Percentiles rank a stretch among this genome's conserved stretches.
phyloP scores from a whole-genome alignment of 92 coral and sea anemone genomes.

The Bergia sp. region DNA sequence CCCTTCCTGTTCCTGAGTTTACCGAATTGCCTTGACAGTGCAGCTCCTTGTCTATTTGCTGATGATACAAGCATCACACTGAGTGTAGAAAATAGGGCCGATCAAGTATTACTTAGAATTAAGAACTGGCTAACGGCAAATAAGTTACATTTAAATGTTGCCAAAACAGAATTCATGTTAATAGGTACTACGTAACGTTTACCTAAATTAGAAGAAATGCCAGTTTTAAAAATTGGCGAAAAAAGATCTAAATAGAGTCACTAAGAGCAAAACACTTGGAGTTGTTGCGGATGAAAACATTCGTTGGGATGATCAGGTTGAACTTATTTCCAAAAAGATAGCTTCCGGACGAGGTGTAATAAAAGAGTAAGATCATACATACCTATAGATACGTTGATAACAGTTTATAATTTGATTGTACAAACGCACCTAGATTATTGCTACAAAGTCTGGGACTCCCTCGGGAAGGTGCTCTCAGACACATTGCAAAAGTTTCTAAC shows the following conservation, averaged over 20 bases:
- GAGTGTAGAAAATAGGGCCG: conserved; percentile 17
- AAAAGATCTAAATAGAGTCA: conserved; percentile 18
- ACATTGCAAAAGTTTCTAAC: conserved; percentile 33
- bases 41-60: conserved; percentile 17
- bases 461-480: conserved; percentile 20
- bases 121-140: conserved; percentile 13
- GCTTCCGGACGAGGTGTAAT: conserved; percentile 27
- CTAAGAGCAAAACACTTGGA: conserved; percentile 26
- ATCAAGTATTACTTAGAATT: conserved; percentile 8
- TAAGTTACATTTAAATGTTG: conserved; percentile 18
- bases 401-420: neutral
- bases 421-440: conserved; percentile 31
- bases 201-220: conserved; percentile 18
- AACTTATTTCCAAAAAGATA: conserved; percentile 30
- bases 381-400: conserved; percentile 26
- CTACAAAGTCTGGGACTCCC: conserved; percentile 24
- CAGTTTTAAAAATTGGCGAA: conserved; percentile 28
- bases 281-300: conserved; percentile 28
- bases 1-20: conserved; percentile 5
- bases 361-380: conserved; percentile 31
- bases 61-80: conserved; percentile 10
- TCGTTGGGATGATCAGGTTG: conserved; percentile 33
- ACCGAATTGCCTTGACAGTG: neutral
- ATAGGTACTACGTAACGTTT: conserved; percentile 8
- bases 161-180: neutral